These are phyloP conservation scores for Halichoeres trimaculatus DNA, from an alignment of 2,113 vertebrate species.

Conservation along the genomic window DNA sequence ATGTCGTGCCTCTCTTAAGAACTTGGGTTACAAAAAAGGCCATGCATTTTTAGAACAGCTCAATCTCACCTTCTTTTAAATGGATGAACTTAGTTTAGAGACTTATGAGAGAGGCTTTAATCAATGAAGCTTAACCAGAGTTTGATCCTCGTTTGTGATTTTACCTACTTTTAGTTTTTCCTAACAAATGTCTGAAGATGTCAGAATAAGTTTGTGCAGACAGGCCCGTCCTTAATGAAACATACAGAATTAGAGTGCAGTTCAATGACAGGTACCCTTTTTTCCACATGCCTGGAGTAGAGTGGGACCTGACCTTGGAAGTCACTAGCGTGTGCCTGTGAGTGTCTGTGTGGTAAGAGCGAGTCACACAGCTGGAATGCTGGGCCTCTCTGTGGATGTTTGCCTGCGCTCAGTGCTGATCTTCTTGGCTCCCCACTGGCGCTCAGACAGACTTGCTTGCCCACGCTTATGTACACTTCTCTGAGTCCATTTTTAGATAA, in stretches of 20 bases:
- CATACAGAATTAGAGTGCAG: not conserved
- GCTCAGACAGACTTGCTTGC: constrained; percentile 25
- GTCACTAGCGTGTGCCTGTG: constrained; percentile 43
- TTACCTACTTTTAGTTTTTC: too few relatives aligned
- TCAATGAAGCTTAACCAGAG: constrained; percentile 17
- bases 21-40: not conserved
- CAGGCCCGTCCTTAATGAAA: too few relatives aligned
- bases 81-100: constrained; percentile 8
- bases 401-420: constrained; percentile 40
- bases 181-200: not conserved
- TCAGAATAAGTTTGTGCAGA: not conserved
- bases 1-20: not conserved
- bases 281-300: constrained; percentile 20
- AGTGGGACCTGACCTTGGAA: constrained; percentile 57
- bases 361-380: constrained; percentile 73
- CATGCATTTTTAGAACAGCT: not conserved
- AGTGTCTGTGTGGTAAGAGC: constrained; percentile 43
- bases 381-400: constrained; percentile 63
- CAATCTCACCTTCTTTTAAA: not conserved
- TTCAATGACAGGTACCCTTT: constrained; percentile 15
- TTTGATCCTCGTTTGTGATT: not conserved
- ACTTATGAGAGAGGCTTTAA: not conserved
- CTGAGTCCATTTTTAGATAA: constrained; percentile 54
- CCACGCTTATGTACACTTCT: constrained; percentile 19
- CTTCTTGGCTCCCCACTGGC: constrained; percentile 33